phyloP scores from a whole-genome alignment of 2,113 vertebrate species.

The Lamprotornis superbus region DNA sequence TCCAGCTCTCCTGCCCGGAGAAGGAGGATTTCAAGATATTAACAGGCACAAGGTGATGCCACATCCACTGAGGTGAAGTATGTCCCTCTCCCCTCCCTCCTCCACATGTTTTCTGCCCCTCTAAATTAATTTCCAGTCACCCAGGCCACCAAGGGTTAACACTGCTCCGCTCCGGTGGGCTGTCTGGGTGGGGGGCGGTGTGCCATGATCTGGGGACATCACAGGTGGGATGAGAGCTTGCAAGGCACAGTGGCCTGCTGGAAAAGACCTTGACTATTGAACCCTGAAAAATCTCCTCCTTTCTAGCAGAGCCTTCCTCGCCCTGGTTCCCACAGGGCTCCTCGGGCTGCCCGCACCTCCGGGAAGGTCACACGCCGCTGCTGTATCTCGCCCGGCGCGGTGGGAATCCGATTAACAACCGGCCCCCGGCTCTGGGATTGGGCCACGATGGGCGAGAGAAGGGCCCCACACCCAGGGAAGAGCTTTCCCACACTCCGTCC shows the following conservation, averaged over 20 bases:
- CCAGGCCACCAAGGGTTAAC: constrained; percentile 17
- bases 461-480: constrained; percentile 23
- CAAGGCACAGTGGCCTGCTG: neutral
- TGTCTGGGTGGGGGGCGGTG: neutral
- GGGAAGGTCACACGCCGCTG: constrained; percentile 57
- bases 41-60: neutral
- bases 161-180: accelerated
- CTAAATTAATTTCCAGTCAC: neutral
- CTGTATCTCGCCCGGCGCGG: neutral
- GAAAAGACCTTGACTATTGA: constrained; percentile 57
- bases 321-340: constrained; percentile 66
- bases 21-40: neutral
- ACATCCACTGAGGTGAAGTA: accelerated
- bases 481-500: constrained; percentile 84
- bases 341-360: constrained; percentile 1
- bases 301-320: neutral
- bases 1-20: neutral
- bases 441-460: constrained; percentile 41
- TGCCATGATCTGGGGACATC: neutral
- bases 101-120: accelerated
- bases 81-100: neutral
- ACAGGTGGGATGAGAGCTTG: constrained; percentile 39
- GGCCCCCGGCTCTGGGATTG: constrained; percentile 11
- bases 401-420: constrained; percentile 70
- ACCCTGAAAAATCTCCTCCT: constrained; percentile 55